Conservation (phyloP, 2,797 vertebrate genomes). For the Liparis tanakae region DNA sequence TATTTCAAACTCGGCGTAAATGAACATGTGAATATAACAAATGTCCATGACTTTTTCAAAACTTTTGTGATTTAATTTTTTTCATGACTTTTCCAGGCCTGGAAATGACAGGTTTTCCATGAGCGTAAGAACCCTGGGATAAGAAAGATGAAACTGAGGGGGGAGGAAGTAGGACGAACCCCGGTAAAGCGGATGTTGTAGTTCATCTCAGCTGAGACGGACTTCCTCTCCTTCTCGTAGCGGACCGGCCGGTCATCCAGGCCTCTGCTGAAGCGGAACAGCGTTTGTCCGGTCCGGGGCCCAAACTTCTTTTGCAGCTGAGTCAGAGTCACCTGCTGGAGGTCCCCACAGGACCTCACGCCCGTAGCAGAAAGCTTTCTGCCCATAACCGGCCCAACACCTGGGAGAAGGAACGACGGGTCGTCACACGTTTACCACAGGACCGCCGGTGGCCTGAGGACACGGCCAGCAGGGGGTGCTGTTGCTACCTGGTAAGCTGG, state of each 20-base stretch:
- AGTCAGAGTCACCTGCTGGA: constrained; percentile 91
- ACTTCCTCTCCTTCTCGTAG: constrained; percentile 95
- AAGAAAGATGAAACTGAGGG: neutral
- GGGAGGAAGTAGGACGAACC: constrained; percentile 27
- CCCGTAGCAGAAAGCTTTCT: constrained; percentile 89
- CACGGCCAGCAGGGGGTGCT: constrained; percentile 51
- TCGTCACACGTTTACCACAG: neutral
- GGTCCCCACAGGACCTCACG: constrained; percentile 93
- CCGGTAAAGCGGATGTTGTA: constrained; percentile 95
- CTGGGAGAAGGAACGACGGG: constrained; percentile 69
- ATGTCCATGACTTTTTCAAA: too few relatives aligned
- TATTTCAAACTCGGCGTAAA: too few relatives aligned
- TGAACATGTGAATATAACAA: too few relatives aligned
- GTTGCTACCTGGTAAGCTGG: constrained; percentile 90
- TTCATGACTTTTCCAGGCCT: too few relatives aligned
- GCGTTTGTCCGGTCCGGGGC: constrained; percentile 93
- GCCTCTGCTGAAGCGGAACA: constrained; percentile 96
- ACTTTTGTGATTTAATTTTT: too few relatives aligned
- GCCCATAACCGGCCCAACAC: constrained; percentile 94
- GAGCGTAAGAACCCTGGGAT: too few relatives aligned
- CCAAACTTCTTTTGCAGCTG: constrained; percentile 96
- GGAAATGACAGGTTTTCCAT: too few relatives aligned
- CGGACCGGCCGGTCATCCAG: constrained; percentile 95
- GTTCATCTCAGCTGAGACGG: constrained; percentile 98
- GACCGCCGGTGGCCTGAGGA: neutral